Conservation (phyloP, 2,113 vertebrate genomes). For the Osmerus mordax region DNA sequence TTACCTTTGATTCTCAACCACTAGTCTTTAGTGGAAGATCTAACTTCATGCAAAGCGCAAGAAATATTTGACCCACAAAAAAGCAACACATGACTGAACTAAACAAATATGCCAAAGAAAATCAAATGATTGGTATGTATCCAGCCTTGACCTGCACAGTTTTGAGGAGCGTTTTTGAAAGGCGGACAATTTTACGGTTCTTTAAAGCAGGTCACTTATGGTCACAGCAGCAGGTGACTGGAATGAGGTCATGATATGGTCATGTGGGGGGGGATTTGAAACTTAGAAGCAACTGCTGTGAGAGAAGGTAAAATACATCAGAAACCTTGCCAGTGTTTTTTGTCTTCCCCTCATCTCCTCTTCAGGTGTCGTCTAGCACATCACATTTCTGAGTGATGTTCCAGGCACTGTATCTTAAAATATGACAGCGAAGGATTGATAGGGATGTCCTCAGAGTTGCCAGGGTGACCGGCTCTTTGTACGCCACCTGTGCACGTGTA, state of each 20-base stretch:
- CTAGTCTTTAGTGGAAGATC: too few species aligned
- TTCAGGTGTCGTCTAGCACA: conserved; percentile 60
- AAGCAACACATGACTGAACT: conserved; percentile 13
- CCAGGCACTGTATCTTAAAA: conserved; percentile 32
- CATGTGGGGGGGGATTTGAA: conserved; percentile 61
- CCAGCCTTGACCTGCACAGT: conserved; percentile 43
- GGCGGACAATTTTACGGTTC: conserved; percentile 66
- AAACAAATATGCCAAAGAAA: conserved; percentile 37
- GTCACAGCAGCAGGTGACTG: conserved; percentile 77
- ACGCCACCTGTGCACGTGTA: conserved; percentile 29
- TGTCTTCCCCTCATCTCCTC: conserved; percentile 7
- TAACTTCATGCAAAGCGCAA: too few species aligned
- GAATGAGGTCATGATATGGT: conserved; percentile 74
- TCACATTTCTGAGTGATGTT: conserved; percentile 33
- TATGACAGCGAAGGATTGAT: conserved; percentile 58
- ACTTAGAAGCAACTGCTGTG: conserved; percentile 71
- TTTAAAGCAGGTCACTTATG: conserved; percentile 69
- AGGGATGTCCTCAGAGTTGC: conserved; percentile 44
- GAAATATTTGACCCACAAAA: neutral
- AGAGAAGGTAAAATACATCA: conserved; percentile 69
- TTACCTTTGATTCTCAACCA: too few species aligned
- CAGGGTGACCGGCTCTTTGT: conserved; percentile 7
- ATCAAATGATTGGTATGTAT: conserved; percentile 37
- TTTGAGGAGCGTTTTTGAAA: conserved; percentile 55
- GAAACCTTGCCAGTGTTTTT: conserved; percentile 43